Percentiles rank a stretch among this genome's conserved stretches.
These are phyloP conservation scores for Aphrocallistes beatrix DNA, from an alignment of 37 sponge, comb jelly and placozoan genomes.

Conservation along the genomic window DNA sequence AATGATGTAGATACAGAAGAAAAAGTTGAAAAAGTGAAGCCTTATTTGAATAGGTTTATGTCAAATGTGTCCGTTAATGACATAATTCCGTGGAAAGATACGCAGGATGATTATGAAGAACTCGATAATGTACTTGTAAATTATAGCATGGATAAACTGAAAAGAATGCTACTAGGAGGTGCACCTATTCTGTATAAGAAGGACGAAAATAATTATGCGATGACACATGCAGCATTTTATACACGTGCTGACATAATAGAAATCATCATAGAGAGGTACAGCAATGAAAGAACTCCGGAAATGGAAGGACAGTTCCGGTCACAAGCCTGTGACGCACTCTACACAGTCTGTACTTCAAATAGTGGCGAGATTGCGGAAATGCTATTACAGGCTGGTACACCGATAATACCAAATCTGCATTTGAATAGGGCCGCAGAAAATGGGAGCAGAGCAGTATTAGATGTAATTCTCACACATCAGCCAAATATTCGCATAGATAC, in stretches of 20 bases:
- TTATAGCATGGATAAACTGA: not conserved
- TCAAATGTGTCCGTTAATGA: too few species aligned
- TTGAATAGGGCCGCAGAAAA: not conserved
- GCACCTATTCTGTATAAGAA: not conserved
- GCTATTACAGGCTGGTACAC: not conserved
- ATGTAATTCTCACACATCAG: not conserved
- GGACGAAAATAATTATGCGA: not conserved
- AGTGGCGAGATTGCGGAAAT: not conserved
- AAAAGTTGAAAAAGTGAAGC: too few species aligned
- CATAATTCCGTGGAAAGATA: not conserved
- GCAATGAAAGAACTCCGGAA: not conserved
- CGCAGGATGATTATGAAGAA: not conserved
- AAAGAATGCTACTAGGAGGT: not conserved
- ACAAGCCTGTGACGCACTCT: not conserved
- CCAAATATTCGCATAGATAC: not conserved
- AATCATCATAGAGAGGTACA: not conserved
- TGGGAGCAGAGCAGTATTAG: not conserved
- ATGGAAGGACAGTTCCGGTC: not conserved
- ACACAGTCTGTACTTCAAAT: not conserved
- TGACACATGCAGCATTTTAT: not conserved
- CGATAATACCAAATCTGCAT: not conserved
- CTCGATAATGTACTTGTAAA: not conserved
- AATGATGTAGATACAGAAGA: too few species aligned
- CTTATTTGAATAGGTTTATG: too few species aligned
- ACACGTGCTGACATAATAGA: not conserved